A percentile compares a stretch with the other conserved stretches of the same genome.
Evolutionary conservation across 2,888 invertebrate species (phyloP).

Genomic region (Volucella inanis): DNA sequence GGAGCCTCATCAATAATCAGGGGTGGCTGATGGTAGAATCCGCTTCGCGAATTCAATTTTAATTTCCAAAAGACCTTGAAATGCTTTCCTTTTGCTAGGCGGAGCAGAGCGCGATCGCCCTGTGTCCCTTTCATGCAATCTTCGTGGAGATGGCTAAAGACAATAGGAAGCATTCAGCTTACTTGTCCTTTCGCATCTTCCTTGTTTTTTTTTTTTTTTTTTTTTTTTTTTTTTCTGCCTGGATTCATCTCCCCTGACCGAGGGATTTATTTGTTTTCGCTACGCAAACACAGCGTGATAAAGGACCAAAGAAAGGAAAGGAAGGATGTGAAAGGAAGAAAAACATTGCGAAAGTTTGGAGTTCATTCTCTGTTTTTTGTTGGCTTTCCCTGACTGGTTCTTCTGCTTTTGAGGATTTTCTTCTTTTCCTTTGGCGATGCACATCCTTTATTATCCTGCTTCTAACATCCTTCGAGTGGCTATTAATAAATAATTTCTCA

Average conservation of each 20-base stretch:
- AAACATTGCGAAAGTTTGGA: conserved; percentile 42
- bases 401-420: conserved; percentile 50
- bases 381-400: conserved; percentile 13
- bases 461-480: conserved; percentile 73
- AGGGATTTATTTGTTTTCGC: conserved; percentile 71
- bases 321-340: conserved; percentile 5
- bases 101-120: not conserved
- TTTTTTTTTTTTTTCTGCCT: conserved; percentile 2
- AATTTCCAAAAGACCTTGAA: conserved; percentile 70
- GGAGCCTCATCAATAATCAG: conserved; percentile 64
- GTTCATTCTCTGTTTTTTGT: conserved; percentile 11
- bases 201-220: conserved; percentile 1
- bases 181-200: conserved; percentile 37
- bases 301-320: conserved; percentile 18
- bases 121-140: conserved; percentile 48
- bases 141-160: conserved; percentile 48
- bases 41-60: conserved; percentile 63
- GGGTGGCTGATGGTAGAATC: not conserved
- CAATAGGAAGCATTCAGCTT: conserved; percentile 49
- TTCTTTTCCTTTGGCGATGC: conserved; percentile 55
- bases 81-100: conserved; percentile 22
- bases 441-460: conserved; percentile 72
- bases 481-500: conserved; percentile 75
- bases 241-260: conserved; percentile 4
- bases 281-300: conserved; percentile 70